Evolutionary conservation across 92 coral and sea anemone species (phyloP), one percentile per base, ranked within the genome.

Genomic region (Heliopora coerulea): DNA sequence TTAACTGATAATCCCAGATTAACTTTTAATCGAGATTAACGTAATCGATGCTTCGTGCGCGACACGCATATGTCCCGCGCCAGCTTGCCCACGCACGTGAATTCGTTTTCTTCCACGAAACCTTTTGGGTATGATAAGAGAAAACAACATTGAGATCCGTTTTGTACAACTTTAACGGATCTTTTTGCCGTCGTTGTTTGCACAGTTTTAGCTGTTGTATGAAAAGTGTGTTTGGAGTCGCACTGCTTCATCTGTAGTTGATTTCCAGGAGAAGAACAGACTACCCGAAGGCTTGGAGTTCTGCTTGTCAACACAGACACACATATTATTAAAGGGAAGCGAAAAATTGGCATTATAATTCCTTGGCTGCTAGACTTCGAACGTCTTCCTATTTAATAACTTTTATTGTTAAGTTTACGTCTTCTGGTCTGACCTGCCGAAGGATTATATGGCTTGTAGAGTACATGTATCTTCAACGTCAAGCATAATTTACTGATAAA

Each of bases 101-200:
- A 50, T 23, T 50, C 58, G 17, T 50, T 17, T 3, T 50, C 21
- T 23, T 17, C 61, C 61, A 56, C 61, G 61, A 56, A 56, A n/a
- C n/a, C 2, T 15, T 46, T 8, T 8, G n/a, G 7, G 15, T 46
- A 46, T 46, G n/a, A 15, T 8, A 2, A 6, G n/a, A 46, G 15
- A 46, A 10, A 8, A 8, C 3, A 15, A 15, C 15, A 46, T 46
- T 46, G 7, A 15, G 12, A 15, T 46, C 14, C 15, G 14, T 10
- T 46, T 46, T 46, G 2, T 15, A n/a, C 14, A 46, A 6, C 12
- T 6, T 46, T 46, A 46, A 15, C 52, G 52, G 14, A n/a, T 46
- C 52, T 46, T 46, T 46, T 46, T 6, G 10, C 2, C 17, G 52
- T 46, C 52, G 14, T 2, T 2, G 12, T 8, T 10, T 46, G 15